phyloP scores from a whole-genome alignment of 2,113 vertebrate species.

The Fulmarus glacialis region DNA sequence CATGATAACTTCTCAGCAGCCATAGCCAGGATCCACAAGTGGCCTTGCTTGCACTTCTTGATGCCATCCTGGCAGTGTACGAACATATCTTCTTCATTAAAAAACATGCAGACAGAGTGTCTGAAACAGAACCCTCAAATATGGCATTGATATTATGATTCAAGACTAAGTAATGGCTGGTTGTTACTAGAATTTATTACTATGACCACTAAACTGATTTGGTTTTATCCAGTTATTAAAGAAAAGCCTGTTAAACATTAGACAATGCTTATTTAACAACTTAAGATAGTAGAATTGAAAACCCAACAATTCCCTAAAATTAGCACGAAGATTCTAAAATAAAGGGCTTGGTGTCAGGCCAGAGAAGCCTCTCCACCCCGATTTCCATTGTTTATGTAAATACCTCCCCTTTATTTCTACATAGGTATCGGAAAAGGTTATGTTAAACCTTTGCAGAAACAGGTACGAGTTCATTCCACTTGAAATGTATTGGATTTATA shows the following conservation, averaged over 20 bases:
- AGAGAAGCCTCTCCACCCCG: rapidly evolving
- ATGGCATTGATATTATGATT: background rate
- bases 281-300: background rate
- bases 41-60: background rate
- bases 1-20: background rate
- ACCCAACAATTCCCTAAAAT: background rate
- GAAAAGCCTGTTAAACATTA: background rate
- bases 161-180: background rate
- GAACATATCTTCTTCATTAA: background rate
- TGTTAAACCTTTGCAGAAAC: background rate
- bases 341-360: background rate
- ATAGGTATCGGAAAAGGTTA: background rate
- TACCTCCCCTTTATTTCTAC: background rate
- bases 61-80: background rate
- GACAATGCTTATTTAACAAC: background rate
- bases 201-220: background rate
- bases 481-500: background rate
- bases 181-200: background rate
- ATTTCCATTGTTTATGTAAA: background rate
- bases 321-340: background rate
- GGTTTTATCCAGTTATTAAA: background rate
- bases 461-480: background rate
- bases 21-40: background rate
- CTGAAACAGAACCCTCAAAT: background rate
- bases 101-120: background rate